Base-by-base conservation (phyloP, 2,113 vertebrate species). In the Romanogobio albipinnatus region DNA sequence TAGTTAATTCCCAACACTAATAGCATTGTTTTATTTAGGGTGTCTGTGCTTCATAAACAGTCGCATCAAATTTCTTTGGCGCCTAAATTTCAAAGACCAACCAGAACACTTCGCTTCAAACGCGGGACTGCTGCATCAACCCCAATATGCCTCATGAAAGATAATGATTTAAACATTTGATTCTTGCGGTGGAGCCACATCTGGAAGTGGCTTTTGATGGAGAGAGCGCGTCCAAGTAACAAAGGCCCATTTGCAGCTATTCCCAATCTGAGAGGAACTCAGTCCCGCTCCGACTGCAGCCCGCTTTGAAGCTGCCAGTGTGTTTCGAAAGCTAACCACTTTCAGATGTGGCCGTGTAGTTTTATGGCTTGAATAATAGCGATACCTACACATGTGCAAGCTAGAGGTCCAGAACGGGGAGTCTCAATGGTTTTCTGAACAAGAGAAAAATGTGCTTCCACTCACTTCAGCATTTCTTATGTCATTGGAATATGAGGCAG, bases 311-410 rank as follows among this genome's bases (percentile, higher is more conserved):
- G 95, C 91, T 70, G 82, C 90, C 84, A 62, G 91, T 91, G 90
- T 80, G 91, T 93, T 95, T 94, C 93, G 89, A 91, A 89, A 86
- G 92, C 93, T 95, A 94, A 96, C 91, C 91, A 91, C 92, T 94
- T 94, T 96, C 94, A 95, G 95, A 94, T 94, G 95, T 94, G 92
- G 90, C 92, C 79, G 88, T 76, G 92, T 88, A 84, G 89, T 91
- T 94, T 94, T 94, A 94, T 89, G 91, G 93, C 92, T 92, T 92
- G 92, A 93, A 93, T 93, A 92, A 95, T 91, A 93, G 91, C 90
- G 84, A 92, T 92, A 94, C 94, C 90, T 89, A 92, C 94, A 94
- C 92, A 91, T 93, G 92, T 93, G 92, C 87, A 90, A 86, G 86
- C 86, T 83, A 87, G 93, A 90, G 93, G 94, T 94, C 93, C 93